Percentiles rank a stretch among this genome's conserved stretches.
Evolutionary conservation across 2,888 invertebrate species (phyloP).

Genomic region (Holacanthella duospinosa): DNA sequence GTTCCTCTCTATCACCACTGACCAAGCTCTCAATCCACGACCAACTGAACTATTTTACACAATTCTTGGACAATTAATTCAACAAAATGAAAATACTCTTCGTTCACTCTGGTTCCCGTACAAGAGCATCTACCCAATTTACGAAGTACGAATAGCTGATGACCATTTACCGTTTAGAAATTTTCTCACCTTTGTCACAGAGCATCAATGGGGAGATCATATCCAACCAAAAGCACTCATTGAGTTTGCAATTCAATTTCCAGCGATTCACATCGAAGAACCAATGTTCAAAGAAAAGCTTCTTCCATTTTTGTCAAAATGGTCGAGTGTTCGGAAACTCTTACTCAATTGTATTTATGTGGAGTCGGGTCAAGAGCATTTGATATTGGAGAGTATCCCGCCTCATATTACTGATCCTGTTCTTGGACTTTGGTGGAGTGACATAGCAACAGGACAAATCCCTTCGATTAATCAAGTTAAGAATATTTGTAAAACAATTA

Average conservation of each 20-base stretch:
- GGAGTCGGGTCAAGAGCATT: slow-evolving; percentile 26
- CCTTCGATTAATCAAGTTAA: background rate
- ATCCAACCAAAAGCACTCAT: slow-evolving; percentile 15
- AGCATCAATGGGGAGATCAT: slow-evolving; percentile 23
- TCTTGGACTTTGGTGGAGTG: slow-evolving; percentile 30
- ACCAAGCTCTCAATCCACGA: slow-evolving; percentile 31
- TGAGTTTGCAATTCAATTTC: slow-evolving; percentile 27
- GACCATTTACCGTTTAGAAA: slow-evolving; percentile 33
- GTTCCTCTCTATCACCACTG: slow-evolving; percentile 29
- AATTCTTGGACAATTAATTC: slow-evolving; percentile 18
- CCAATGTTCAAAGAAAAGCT: slow-evolving; percentile 26
- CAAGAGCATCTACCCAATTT: slow-evolving; percentile 26
- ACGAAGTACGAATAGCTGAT: slow-evolving; percentile 30
- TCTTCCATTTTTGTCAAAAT: slow-evolving; percentile 25
- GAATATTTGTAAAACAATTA: background rate
- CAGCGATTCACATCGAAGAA: slow-evolving; percentile 28
- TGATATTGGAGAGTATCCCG: slow-evolving; percentile 8
- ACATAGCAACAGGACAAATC: background rate
- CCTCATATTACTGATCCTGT: background rate
- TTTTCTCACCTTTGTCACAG: slow-evolving; percentile 25
- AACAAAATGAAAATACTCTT: slow-evolving; percentile 19
- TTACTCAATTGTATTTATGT: slow-evolving; percentile 24
- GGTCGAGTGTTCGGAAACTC: slow-evolving; percentile 16
- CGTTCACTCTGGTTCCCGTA: slow-evolving; percentile 28
- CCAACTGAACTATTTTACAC: slow-evolving; percentile 27